Percentiles rank a stretch among this genome's conserved stretches.
Evolutionary conservation across 2,888 invertebrate species (phyloP).

Genomic region (Agrochola lychnidis): DNA sequence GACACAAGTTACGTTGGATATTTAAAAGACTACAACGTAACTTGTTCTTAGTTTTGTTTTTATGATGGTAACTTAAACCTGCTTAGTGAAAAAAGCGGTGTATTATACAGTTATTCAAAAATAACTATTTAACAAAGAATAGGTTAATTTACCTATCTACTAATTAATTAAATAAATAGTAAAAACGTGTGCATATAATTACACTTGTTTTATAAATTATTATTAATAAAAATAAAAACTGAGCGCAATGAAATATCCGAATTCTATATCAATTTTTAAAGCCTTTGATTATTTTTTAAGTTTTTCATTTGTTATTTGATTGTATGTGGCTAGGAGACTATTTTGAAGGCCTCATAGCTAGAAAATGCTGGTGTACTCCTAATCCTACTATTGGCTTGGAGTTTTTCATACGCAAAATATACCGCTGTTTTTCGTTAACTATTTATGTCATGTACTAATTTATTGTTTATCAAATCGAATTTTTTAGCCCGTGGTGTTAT

Average conservation of each 20-base stretch:
- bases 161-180: background rate
- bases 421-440: background rate
- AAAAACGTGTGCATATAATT: background rate
- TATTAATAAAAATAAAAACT: background rate
- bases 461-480: constrained; percentile 27
- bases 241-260: background rate
- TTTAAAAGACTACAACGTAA: background rate
- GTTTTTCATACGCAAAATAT: background rate
- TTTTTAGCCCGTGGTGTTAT: constrained; percentile 12
- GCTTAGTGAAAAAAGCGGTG: background rate
- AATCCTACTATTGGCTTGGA: background rate
- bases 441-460: background rate
- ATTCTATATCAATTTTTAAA: background rate
- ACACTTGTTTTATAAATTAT: background rate
- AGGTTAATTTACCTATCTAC: background rate
- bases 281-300: background rate
- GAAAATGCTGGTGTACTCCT: too few relatives aligned
- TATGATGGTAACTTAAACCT: background rate
- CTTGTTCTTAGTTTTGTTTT: background rate
- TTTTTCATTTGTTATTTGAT: background rate
- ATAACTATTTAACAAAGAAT: too few relatives aligned
- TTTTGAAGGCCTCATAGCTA: background rate
- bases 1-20: background rate
- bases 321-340: background rate
- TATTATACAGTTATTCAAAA: background rate